Base-by-base conservation (phyloP, 2,888 invertebrate genomes). In the Gymnosoma rotundatum region DNA sequence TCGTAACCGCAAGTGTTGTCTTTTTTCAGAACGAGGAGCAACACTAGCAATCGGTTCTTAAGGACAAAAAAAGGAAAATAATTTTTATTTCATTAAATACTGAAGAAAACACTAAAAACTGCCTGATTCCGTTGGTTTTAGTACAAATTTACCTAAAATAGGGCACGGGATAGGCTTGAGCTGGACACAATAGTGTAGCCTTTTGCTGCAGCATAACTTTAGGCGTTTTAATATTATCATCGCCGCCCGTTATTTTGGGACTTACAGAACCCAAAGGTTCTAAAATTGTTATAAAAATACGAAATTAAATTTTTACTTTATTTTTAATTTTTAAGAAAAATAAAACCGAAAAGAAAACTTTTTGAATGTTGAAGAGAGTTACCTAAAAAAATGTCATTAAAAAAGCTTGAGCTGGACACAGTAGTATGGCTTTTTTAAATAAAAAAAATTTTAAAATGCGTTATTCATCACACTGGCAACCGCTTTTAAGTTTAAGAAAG, bases 131-230 rank as follows among this genome's bases (percentile, higher is more conserved):
- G 32, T 89, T 88, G 89, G 88, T 86, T 21, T 21, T 20, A 1
- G 2, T 0, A 18, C 56, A 20, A 69, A 61, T 87, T 32, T 90
- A 96, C 95, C 95, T 95, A 94, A 94, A 95, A 88, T 94, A 91
- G 88, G 96, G 96, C 89, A 95, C 94, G 75, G 96, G 96, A 93
- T 94, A 96, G 20, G 95, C 95, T 92, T 96, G 96, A 36, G 96
- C 95, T 79, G 95, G 95, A 92, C 96, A 96, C 89, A 95, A 92
- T 83, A 96, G 91, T 45, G 95, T 94, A 86, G 94, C 93, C 91
- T 93, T 94, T 87, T 91, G 90, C 82, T 93, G 92, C 88, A 92
- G 88, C 86, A 92, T 90, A 86, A 91, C 88, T 85, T 89, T 89
- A 20, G 90, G 89, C 92, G 91, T 90, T 92, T 92, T 89, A 66